Percentiles rank a stretch among this genome's conserved stretches.
Conservation (phyloP, 2,113 vertebrate genomes). For the Porphyrio hochstetteri region DNA sequence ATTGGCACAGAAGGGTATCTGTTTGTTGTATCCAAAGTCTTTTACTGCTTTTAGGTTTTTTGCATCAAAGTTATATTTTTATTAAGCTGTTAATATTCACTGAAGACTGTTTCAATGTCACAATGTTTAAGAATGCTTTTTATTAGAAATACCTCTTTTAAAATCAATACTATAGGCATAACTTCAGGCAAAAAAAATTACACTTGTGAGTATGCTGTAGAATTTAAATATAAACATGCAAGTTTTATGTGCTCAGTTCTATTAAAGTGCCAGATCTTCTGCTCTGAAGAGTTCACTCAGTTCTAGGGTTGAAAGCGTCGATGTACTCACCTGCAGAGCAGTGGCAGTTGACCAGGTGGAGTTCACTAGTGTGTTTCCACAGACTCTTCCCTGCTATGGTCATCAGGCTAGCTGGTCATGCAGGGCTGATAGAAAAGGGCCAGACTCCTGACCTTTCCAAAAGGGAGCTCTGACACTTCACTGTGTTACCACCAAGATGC, state of each 20-base stretch:
- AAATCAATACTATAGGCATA: neutral
- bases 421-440: neutral
- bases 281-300: neutral
- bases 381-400: neutral
- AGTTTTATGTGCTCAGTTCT: neutral
- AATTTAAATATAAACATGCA: neutral
- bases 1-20: neutral
- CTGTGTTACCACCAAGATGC: neutral
- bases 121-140: neutral
- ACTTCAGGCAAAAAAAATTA: neutral
- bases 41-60: neutral
- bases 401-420: neutral
- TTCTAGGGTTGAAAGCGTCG: neutral
- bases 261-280: neutral
- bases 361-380: neutral
- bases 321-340: neutral
- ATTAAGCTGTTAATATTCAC: neutral
- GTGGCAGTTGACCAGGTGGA: neutral
- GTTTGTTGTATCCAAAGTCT: neutral
- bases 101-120: neutral
- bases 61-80: neutral
- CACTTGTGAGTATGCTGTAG: neutral
- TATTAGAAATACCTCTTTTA: neutral
- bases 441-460: neutral
- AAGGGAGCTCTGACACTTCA: neutral